phyloP scores from a whole-genome alignment of 2,888 invertebrate species.

The Coenonympha glycerion region DNA sequence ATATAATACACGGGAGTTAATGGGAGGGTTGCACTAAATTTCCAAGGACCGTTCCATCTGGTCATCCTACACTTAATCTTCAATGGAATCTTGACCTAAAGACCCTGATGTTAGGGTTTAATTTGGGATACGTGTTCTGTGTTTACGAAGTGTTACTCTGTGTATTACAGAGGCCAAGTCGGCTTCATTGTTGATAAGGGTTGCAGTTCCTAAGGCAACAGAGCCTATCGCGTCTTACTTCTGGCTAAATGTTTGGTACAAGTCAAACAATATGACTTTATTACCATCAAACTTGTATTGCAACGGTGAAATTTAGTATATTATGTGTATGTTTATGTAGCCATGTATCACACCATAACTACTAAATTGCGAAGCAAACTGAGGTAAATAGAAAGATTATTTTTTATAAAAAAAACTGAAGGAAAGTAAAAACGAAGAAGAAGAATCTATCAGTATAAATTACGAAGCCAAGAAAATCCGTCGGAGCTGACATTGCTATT shows the following conservation, averaged over 20 bases:
- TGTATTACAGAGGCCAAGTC: conserved; percentile 57
- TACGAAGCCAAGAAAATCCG: no score
- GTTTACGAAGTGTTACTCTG: conserved; percentile 46
- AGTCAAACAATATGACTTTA: conserved; percentile 22
- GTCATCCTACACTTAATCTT: conserved; percentile 24
- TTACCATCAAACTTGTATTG: background rate
- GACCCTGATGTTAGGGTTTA: conserved; percentile 21
- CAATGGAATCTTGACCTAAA: conserved; percentile 28
- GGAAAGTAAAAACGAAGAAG: no score
- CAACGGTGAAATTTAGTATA: no score
- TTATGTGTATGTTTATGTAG: no score
- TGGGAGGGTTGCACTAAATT: conserved; percentile 58
- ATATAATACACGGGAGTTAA: conserved; percentile 58
- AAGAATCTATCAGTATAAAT: no score
- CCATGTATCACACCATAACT: no score
- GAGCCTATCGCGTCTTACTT: conserved; percentile 56
- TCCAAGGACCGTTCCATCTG: conserved; percentile 32
- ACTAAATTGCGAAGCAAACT: no score
- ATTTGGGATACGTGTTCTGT: conserved; percentile 28
- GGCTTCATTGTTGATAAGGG: conserved; percentile 67
- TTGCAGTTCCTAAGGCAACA: conserved; percentile 60
- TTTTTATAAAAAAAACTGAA: no score
- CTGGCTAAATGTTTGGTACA: conserved; percentile 41
- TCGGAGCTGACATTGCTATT: no score
- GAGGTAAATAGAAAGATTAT: no score